A percentile compares a stretch with the other conserved stretches of the same genome.
phyloP scores from a whole-genome alignment of 1,140 invertebrate genomes.

The Harpegnathos saltator region DNA sequence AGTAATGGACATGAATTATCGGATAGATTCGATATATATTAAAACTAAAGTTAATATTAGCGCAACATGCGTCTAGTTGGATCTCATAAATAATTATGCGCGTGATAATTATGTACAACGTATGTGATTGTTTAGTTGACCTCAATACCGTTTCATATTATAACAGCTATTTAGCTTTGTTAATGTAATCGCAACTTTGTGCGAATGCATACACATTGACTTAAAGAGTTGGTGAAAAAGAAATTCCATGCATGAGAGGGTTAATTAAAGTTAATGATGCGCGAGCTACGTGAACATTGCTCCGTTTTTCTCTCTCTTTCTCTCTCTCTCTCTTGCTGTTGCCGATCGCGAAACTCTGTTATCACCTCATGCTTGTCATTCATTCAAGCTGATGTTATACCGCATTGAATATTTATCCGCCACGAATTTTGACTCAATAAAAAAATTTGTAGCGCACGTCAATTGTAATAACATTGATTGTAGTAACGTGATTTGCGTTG shows the following conservation, averaged over 20 bases:
- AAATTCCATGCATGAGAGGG: constrained; percentile 44
- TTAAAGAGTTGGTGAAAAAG: neutral
- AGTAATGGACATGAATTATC: no score
- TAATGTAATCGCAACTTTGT: no score
- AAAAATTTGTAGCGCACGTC: no score
- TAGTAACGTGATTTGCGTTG: no score
- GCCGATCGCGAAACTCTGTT: constrained; percentile 1
- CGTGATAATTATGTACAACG: neutral
- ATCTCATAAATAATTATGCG: constrained; percentile 3
- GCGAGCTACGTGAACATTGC: constrained; percentile 20
- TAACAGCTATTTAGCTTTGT: no score
- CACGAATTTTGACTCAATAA: no score
- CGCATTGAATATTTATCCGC: neutral
- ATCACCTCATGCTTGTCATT: constrained; percentile 31
- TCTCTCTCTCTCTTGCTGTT: neutral
- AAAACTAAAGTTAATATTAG: constrained; percentile 21
- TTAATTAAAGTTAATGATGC: constrained; percentile 39
- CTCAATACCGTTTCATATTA: neutral
- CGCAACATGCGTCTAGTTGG: neutral
- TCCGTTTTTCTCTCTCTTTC: no score
- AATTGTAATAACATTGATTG: no score
- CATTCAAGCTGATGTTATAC: neutral
- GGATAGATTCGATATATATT: neutral
- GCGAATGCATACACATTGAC: no score
- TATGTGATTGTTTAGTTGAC: neutral